Percentiles rank a stretch among this genome's conserved stretches.
Conservation (phyloP, 2,113 vertebrate species). For the Tragelaphus scriptus region DNA sequence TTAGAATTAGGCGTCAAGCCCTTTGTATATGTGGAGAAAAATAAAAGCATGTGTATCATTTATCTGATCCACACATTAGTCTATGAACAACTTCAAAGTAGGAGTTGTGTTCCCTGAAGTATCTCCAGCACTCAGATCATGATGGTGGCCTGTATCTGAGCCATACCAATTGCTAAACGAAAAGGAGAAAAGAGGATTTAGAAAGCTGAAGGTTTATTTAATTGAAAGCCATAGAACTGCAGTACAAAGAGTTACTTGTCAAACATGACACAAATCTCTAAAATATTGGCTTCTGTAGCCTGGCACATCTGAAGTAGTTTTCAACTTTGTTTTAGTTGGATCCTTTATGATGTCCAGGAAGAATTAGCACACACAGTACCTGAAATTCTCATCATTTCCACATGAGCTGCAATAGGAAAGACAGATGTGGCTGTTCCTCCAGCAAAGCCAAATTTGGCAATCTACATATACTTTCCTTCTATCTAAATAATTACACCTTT, state of each 20-base stretch:
- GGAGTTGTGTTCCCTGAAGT: neutral
- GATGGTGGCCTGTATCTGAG: neutral
- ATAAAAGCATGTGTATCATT: neutral
- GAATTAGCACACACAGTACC: conserved; percentile 57
- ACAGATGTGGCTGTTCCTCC: conserved; percentile 42
- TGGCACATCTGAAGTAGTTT: conserved; percentile 63
- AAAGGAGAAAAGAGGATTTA: neutral
- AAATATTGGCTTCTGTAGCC: conserved; percentile 52
- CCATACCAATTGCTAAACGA: neutral
- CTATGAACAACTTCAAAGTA: neutral
- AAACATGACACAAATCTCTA: conserved; percentile 50
- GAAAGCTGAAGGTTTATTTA: neutral
- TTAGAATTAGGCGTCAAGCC: neutral
- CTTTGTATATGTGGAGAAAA: neutral
- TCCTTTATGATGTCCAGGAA: conserved; percentile 40
- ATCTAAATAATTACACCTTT: conserved; percentile 47
- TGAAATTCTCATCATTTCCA: conserved; percentile 62
- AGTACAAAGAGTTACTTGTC: conserved; percentile 61
- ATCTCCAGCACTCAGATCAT: neutral
- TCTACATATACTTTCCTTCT: conserved; percentile 17
- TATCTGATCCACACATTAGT: neutral
- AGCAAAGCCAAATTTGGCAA: conserved; percentile 29
- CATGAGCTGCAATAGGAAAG: conserved; percentile 56
- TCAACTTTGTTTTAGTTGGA: conserved; percentile 67
- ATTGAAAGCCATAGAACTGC: conserved; percentile 43